Base-by-base conservation (phyloP, 2,888 invertebrate genomes). In the Apamea monoglypha region DNA sequence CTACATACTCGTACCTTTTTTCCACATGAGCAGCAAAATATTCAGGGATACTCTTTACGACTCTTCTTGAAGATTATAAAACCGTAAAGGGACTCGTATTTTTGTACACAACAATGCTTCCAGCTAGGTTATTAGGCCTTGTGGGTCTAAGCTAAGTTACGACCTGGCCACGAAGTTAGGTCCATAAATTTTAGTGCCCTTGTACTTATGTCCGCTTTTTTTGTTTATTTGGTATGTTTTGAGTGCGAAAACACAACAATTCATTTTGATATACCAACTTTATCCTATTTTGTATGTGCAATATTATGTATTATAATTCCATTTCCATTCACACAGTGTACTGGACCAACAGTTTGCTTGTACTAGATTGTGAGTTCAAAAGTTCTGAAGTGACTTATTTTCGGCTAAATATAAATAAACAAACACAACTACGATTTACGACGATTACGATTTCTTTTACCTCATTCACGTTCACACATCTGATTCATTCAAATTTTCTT, bases 191-290 rank as follows among this genome's bases (percentile, higher is more conserved):
- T 71, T 29, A 61, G 74, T 74, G 76, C 44, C 68, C 47, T 73
- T 69, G 84, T 80, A 86, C 82, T 82, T 81, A 81, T 77, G 86
- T 76, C 66, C 70, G 29, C 69, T 67, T 50, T 36, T 59, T 36
- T 87, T 84, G 88, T 88, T 80, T 89, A 74, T 82, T 68, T 77
- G 71, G 77, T 80, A 72, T 82, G 78, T 80, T 87, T 85, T 68
- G 72, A 80, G 80, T 75, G 73, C 53, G 72, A 85, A 89, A 85
- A 87, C 70, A 85, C 63, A 64, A 76, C 86, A 77, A 80, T 86
- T 83, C 70, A 77, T 87, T 87, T 72, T 82, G 75, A 82, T 74
- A 64, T 71, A 82, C 66, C 80, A 77, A 67, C 69, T 77, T 80
- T 83, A 80, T 66, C 75, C 77, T 76, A 77, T 68, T 84, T 69